Conservation (phyloP, 1,140 invertebrate species). For the Drosophila mauritiana region DNA sequence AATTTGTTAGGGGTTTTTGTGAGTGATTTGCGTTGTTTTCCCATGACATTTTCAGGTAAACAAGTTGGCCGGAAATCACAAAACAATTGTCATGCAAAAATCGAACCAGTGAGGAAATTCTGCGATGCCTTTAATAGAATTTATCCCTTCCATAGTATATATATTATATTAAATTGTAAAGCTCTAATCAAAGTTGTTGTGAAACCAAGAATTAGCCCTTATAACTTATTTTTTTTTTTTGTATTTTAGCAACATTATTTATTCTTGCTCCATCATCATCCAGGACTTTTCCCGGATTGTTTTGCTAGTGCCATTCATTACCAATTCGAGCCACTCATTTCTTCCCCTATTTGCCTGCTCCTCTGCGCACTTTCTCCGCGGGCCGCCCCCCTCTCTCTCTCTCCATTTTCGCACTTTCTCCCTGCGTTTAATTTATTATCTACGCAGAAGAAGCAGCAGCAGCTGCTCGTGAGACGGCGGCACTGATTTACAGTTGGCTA, state of each 20-base stretch:
- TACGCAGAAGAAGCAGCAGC: conserved; percentile 50
- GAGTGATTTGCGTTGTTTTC: conserved; percentile 26
- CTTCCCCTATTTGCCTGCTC: neutral
- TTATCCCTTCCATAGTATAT: too few species aligned
- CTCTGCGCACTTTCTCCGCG: conserved; percentile 7
- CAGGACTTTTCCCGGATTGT: conserved; percentile 5
- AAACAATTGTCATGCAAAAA: neutral
- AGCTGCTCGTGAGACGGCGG: conserved; percentile 68
- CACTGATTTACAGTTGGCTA: conserved; percentile 74
- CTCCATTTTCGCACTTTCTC: conserved; percentile 25
- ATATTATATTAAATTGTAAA: neutral
- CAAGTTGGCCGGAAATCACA: conserved; percentile 14
- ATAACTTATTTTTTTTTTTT: neutral
- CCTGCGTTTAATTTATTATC: conserved; percentile 82
- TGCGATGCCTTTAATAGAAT: neutral
- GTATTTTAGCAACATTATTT: neutral
- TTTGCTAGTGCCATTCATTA: conserved; percentile 32
- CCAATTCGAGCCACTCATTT: conserved; percentile 26
- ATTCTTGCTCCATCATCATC: neutral
- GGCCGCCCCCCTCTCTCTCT: neutral
- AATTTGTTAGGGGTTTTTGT: conserved; percentile 2
- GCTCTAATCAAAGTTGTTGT: too few species aligned
- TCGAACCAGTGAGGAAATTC: neutral
- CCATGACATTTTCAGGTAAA: conserved; percentile 19
- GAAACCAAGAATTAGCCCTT: too few species aligned